Base-by-base conservation (phyloP, 2,113 vertebrate species). In the Ascaphus truei region DNA sequence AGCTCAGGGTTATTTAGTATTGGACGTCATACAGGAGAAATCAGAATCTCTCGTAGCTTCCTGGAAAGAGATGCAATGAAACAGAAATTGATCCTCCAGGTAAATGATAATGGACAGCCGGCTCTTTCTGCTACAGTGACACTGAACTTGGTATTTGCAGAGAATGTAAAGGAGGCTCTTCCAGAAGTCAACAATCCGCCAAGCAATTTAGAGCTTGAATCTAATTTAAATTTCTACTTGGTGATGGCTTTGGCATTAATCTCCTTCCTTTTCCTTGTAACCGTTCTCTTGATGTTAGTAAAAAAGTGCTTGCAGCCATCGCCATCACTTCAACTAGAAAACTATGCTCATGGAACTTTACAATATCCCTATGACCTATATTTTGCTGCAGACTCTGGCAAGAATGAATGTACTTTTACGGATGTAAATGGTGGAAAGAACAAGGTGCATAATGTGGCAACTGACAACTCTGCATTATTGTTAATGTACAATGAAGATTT, bases 11-110 rank as follows among this genome's bases (percentile, higher is more conserved):
- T 78, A 23, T 76, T 80, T 76, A 55, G 29, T 2, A 29, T 67
- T 37, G 77, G 55, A 18, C 0, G 50, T 37, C 69, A 77, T 59
- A 76, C 43, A 41, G 68, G 43, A 29, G 68, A 79, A 76, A 72
- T 77, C 1, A 52, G 41, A 71, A 74, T 1, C 2, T 31, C 73
- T 33, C 73, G 52, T n/a, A 6, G 25, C 60, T 63, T 72, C 5
- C 74, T 0, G 2, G 77, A 77, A 48, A 78, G 68, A 75, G 66
- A 69, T 18, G 25, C 25, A 3, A 47, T 34, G 10, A 56, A 23
- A 23, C 58, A 73, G 23, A 53, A 50, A 25, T 27, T 73, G 2
- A 31, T 61, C 13, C 34, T 68, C 7, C 29, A 55, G 11, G 72
- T 73, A 18, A 31, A 48, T 12, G 34, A 68, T 43, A 72, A 65